These are phyloP conservation scores for Desmodus rotundus DNA, from an alignment of 2,113 vertebrate species.

Conservation along the genomic window DNA sequence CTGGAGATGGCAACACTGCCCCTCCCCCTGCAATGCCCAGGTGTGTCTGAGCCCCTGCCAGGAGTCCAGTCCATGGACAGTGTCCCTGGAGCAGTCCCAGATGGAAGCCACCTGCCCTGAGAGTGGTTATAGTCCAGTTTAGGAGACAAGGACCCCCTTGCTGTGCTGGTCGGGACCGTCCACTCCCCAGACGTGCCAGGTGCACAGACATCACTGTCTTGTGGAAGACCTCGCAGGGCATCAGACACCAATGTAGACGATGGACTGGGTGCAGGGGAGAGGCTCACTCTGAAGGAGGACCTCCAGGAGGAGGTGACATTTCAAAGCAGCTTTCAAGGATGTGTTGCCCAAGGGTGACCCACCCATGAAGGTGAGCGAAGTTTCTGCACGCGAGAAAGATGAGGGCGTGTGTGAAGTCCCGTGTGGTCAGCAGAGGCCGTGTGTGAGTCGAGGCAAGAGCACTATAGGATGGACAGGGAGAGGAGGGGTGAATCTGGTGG, in stretches of 20 bases:
- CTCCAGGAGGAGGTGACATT: not conserved
- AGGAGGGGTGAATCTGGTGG: rapidly evolving
- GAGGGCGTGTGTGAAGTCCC: not conserved
- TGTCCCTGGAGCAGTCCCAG: not conserved
- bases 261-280: not conserved
- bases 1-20: not conserved
- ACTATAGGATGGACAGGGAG: not conserved
- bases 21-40: no score
- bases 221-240: not conserved
- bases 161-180: not conserved
- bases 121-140: no score
- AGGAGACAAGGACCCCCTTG: not conserved
- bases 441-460: not conserved
- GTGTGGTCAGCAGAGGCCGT: not conserved
- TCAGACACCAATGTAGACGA: not conserved
- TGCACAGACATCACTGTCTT: not conserved
- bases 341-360: not conserved
- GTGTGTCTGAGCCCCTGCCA: not conserved
- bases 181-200: not conserved
- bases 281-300: not conserved
- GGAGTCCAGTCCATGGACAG: not conserved
- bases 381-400: not conserved
- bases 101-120: not conserved
- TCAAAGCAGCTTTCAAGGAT: not conserved
- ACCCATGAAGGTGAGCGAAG: not conserved